Percentiles rank a stretch among this genome's conserved stretches.
phyloP scores from a whole-genome alignment of 2,113 vertebrate species.

The Myodes glareolus region DNA sequence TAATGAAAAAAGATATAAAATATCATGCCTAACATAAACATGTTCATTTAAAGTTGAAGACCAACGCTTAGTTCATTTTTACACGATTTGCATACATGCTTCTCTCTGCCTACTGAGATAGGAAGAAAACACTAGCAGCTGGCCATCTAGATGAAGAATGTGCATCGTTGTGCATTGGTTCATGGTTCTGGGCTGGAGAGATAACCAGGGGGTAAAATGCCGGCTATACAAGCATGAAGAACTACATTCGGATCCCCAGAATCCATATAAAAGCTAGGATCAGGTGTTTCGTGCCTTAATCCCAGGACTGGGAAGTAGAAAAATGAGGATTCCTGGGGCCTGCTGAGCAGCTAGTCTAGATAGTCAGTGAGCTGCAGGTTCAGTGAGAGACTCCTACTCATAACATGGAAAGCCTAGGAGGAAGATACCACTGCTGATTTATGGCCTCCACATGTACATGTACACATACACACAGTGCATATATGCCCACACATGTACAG shows the following conservation, averaged over 20 bases:
- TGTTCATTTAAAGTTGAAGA: background rate
- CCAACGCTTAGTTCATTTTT: background rate
- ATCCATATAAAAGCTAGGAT: background rate
- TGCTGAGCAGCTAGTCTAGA: background rate
- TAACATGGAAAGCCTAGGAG: background rate
- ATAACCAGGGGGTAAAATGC: background rate
- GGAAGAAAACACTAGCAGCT: background rate
- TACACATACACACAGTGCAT: background rate
- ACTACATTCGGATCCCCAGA: background rate
- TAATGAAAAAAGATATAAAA: background rate
- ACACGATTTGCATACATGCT: too few species aligned
- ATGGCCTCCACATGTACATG: background rate
- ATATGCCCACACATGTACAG: background rate
- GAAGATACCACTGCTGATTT: background rate
- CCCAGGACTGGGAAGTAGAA: background rate
- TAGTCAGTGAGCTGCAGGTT: background rate
- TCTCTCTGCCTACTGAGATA: background rate
- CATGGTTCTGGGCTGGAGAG: background rate
- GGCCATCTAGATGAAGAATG: background rate
- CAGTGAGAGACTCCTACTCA: background rate
- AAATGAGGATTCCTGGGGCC: background rate
- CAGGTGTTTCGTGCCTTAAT: background rate
- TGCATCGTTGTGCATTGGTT: background rate
- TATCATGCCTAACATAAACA: background rate
- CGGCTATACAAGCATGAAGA: background rate